phyloP scores from a whole-genome alignment of 2,113 vertebrate species.

The Shinisaurus crocodilurus region DNA sequence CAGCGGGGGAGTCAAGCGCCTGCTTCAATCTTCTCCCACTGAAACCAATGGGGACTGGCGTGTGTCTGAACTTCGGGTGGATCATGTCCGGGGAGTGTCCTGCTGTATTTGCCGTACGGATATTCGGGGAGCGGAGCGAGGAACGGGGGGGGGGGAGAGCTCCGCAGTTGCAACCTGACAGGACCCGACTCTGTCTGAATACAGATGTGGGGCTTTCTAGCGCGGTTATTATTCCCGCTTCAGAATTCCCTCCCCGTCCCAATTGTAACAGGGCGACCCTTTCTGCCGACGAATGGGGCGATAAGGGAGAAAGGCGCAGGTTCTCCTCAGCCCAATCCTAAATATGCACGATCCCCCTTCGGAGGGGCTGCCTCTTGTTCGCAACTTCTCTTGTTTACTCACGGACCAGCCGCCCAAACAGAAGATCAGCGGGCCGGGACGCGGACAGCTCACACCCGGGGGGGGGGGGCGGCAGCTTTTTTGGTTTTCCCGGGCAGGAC shows the following conservation, averaged over 20 bases:
- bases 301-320: not conserved
- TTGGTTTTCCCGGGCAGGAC: too few relatives aligned
- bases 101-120: not conserved
- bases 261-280: not conserved
- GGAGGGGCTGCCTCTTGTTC: not conserved
- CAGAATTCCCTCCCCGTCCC: rapidly evolving
- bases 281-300: not conserved
- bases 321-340: too few relatives aligned
- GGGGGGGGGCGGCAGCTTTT: too few relatives aligned
- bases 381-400: constrained; percentile 53
- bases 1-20: not conserved
- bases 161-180: too few relatives aligned
- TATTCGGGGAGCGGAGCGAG: too few relatives aligned
- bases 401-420: constrained; percentile 34
- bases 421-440: not conserved
- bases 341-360: not conserved
- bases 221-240: not conserved
- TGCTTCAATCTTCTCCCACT: not conserved
- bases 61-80: not conserved
- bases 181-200: not conserved
- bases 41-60: not conserved
- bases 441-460: not conserved
- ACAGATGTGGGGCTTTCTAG: not conserved
- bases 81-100: not conserved
- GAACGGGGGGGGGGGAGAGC: too few relatives aligned